These are phyloP conservation scores for Nebria salina DNA, from an alignment of 2,888 invertebrate species.

Conservation along the genomic window DNA sequence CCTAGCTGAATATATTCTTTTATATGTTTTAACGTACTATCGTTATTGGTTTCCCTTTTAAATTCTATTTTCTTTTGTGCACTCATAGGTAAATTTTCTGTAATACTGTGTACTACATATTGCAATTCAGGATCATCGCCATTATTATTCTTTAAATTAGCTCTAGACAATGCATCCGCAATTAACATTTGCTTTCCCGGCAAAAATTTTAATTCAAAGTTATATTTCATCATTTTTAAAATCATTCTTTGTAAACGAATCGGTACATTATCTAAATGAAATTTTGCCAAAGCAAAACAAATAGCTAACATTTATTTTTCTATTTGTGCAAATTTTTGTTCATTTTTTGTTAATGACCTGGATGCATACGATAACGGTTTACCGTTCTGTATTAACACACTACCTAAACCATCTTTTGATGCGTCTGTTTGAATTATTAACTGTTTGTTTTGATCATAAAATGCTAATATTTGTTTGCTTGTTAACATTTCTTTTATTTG, in stretches of 20 bases:
- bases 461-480: no score
- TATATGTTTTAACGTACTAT: slow-evolving; percentile 32
- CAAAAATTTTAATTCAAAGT: slow-evolving; percentile 50
- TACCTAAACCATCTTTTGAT: no score
- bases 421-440: no score
- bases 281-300: slow-evolving; percentile 11
- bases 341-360: background rate
- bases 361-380: no score
- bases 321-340: slow-evolving; percentile 18
- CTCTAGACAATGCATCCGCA: slow-evolving; percentile 46
- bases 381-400: no score
- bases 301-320: slow-evolving; percentile 19
- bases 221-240: slow-evolving; percentile 50
- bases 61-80: slow-evolving; percentile 27
- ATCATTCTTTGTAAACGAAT: slow-evolving; percentile 48
- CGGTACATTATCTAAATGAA: slow-evolving; percentile 18
- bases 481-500: no score
- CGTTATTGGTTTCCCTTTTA: slow-evolving; percentile 24
- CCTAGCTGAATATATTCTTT: slow-evolving; percentile 27
- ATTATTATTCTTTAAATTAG: slow-evolving; percentile 21
- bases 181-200: slow-evolving; percentile 50
- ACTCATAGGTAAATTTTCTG: background rate
- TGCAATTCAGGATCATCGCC: slow-evolving; percentile 33
- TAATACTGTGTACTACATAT: slow-evolving; percentile 27
- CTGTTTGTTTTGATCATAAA: no score